These are phyloP conservation scores for Zelleria hepariella DNA, from an alignment of 2,888 invertebrate genomes.

Conservation along the genomic window DNA sequence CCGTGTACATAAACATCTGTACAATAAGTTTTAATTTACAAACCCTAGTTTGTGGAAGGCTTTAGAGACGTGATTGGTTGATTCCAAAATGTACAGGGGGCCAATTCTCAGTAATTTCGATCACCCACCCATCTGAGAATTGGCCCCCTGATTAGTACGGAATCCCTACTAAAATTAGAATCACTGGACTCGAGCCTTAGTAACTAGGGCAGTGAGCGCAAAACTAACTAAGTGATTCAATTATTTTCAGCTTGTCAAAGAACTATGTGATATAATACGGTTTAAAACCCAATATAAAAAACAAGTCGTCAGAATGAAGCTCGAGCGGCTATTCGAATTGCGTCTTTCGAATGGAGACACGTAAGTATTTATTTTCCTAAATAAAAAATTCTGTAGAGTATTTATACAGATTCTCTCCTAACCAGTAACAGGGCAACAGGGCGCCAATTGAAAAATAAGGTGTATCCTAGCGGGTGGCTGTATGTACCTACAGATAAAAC, in stretches of 20 bases:
- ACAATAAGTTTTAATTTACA: not conserved
- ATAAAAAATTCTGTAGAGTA: too few species aligned
- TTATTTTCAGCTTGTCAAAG: conserved; percentile 43
- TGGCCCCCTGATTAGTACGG: too few species aligned
- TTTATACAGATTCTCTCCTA: too few species aligned
- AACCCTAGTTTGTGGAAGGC: not conserved
- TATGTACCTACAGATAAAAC: too few species aligned
- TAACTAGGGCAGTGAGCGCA: not conserved
- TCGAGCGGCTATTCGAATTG: conserved; percentile 47
- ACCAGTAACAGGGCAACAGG: too few species aligned
- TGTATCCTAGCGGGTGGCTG: too few species aligned
- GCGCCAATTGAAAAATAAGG: too few species aligned
- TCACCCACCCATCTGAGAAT: not conserved
- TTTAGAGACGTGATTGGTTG: not conserved
- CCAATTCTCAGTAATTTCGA: not conserved
- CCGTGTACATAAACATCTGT: not conserved
- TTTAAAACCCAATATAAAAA: conserved; percentile 39
- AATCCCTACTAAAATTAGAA: not conserved
- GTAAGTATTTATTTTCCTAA: conserved; percentile 31
- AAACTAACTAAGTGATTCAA: not conserved
- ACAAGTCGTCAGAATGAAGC: conserved; percentile 32
- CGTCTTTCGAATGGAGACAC: conserved; percentile 56
- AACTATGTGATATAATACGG: conserved; percentile 45
- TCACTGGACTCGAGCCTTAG: not conserved
- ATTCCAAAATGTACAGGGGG: not conserved